phyloP scores from a whole-genome alignment of 2,797 vertebrate species.

The Uromys caudimaculatus region DNA sequence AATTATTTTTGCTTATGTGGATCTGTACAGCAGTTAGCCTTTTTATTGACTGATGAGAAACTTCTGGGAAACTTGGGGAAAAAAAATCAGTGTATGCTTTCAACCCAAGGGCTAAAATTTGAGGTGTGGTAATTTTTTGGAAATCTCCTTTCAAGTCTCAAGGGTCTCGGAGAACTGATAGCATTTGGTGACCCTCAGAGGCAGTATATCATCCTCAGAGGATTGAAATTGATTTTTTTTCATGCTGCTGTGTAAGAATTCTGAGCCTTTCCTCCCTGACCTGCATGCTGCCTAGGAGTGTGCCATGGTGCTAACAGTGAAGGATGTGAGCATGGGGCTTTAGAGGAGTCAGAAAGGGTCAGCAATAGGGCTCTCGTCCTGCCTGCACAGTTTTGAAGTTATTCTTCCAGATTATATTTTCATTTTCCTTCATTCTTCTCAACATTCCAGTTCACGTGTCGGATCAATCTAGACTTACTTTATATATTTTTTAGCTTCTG shows the following conservation, averaged over 20 bases:
- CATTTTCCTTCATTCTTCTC: conserved; percentile 71
- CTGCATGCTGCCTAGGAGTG: conserved; percentile 39
- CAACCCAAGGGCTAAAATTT: conserved; percentile 43
- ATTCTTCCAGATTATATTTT: conserved; percentile 76
- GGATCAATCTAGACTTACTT: conserved; percentile 51
- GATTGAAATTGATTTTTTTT: conserved; percentile 88
- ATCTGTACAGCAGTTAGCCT: not conserved
- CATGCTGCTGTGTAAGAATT: conserved; percentile 81
- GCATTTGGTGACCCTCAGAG: conserved; percentile 69
- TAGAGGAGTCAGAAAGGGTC: conserved; percentile 72
- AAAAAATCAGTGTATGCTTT: conserved; percentile 30
- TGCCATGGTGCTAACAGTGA: not conserved
- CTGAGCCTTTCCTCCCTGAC: conserved; percentile 32
- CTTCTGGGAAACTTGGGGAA: not conserved
- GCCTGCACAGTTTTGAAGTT: conserved; percentile 77
- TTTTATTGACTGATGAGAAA: conserved; percentile 22
- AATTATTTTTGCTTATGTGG: not conserved
- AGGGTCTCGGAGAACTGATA: conserved; percentile 61
- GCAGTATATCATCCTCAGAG: conserved; percentile 77
- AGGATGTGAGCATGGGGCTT: conserved; percentile 73
- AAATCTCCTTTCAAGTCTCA: conserved; percentile 67
- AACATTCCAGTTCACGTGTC: conserved; percentile 37
- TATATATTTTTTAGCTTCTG: conserved; percentile 2
- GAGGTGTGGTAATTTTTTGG: conserved; percentile 70
- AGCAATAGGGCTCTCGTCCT: conserved; percentile 77